Conservation (phyloP, 64 coral and sea anemone genomes). For the Actinia equina region DNA sequence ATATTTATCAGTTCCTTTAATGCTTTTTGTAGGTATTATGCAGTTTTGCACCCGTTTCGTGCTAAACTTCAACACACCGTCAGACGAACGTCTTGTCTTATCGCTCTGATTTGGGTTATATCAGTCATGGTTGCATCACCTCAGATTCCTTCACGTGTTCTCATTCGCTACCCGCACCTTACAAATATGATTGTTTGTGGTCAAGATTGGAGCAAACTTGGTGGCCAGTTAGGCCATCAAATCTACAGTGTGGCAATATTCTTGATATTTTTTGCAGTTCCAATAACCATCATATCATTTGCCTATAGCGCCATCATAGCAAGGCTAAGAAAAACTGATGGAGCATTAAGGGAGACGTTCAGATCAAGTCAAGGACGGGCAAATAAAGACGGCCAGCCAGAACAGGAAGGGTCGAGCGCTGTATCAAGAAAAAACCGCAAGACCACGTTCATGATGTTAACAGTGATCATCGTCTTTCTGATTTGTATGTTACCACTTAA, state of each 20-base stretch:
- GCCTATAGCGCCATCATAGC: slow-evolving; percentile 55
- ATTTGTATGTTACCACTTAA: slow-evolving; percentile 79
- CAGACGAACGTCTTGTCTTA: slow-evolving; percentile 31
- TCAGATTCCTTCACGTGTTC: slow-evolving; percentile 13
- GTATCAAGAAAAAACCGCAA: slow-evolving; percentile 63
- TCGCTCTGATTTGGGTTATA: slow-evolving; percentile 64
- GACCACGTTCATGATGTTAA: slow-evolving; percentile 80
- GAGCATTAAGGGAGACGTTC: neutral
- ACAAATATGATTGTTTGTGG: slow-evolving; percentile 2
- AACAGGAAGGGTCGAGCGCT: neutral
- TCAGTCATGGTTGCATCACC: slow-evolving; percentile 48
- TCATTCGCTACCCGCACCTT: neutral
- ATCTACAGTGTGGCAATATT: slow-evolving; percentile 61
- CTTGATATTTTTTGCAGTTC: slow-evolving; percentile 60
- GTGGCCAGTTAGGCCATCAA: slow-evolving; percentile 36
- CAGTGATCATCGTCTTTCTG: slow-evolving; percentile 66
- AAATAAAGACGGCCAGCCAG: neutral
- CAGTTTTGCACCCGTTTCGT: slow-evolving; percentile 68
- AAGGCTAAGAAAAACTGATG: slow-evolving; percentile 46
- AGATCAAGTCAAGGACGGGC: neutral
- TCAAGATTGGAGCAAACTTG: slow-evolving; percentile 56
- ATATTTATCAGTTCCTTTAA: neutral
- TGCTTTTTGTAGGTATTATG: slow-evolving; percentile 46
- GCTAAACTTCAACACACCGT: slow-evolving; percentile 48
- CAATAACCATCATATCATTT: slow-evolving; percentile 41